A percentile compares a stretch with the other conserved stretches of the same genome.
Conservation (phyloP, 2,113 vertebrate genomes). For the Pyrgilauda ruficollis region DNA sequence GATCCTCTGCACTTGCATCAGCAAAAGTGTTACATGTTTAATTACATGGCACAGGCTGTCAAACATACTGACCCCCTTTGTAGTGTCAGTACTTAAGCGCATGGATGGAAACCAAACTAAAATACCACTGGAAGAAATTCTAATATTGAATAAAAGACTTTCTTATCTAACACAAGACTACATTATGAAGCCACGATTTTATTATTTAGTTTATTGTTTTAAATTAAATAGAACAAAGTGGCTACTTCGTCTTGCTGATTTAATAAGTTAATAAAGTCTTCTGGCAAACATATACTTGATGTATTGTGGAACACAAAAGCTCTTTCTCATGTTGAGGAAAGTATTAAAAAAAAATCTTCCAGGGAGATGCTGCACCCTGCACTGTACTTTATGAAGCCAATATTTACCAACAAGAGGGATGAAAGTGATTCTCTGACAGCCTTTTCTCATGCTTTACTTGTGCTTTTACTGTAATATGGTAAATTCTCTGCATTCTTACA, state of each 20-base stretch:
- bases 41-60: neutral
- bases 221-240: conserved; percentile 61
- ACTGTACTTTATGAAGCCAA: neutral
- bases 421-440: neutral
- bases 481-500: neutral
- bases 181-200: conserved; percentile 38
- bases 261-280: conserved; percentile 67
- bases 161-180: conserved; percentile 19
- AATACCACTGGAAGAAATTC: neutral
- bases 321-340: conserved; percentile 23
- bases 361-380: neutral
- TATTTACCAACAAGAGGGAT: neutral
- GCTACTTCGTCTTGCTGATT: conserved; percentile 65
- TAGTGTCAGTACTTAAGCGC: neutral
- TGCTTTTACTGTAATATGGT: neutral
- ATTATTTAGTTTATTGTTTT: conserved; percentile 70
- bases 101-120: neutral
- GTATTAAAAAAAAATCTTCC: neutral
- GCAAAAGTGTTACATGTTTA: neutral
- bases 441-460: neutral
- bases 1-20: neutral
- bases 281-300: conserved; percentile 45
- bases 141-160: conserved; percentile 2
- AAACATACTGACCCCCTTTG: neutral
- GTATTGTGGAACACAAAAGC: neutral